Evolutionary conservation across 1,140 invertebrate species (phyloP).

Genomic region (Drosophila ficusphila): DNA sequence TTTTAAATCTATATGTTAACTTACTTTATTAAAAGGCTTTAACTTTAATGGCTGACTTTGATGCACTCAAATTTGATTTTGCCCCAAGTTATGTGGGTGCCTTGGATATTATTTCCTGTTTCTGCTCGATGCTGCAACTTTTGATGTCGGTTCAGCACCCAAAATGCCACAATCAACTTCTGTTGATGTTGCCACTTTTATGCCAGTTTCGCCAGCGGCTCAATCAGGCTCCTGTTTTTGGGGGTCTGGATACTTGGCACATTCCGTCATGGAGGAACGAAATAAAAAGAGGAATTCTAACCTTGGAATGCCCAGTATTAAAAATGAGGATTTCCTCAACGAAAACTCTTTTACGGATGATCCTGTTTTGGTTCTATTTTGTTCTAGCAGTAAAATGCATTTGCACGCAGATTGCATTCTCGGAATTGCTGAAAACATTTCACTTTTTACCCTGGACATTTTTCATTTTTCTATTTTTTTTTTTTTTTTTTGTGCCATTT

Average conservation of each 20-base stretch:
- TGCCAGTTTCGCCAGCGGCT: not conserved
- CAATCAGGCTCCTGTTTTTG: not conserved
- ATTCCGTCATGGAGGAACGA: constrained; percentile 10
- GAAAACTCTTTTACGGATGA: constrained; percentile 15
- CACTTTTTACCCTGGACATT: not conserved
- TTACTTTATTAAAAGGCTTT: too few species aligned
- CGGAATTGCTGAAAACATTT: constrained; percentile 25
- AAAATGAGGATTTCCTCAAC: constrained; percentile 26
- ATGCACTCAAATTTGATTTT: too few species aligned
- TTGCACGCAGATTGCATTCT: constrained; percentile 37
- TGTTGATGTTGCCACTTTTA: not conserved
- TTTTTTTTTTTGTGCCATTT: not conserved
- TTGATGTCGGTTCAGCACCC: too few species aligned
- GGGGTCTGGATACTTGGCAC: constrained; percentile 9
- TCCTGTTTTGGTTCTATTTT: constrained; percentile 2
- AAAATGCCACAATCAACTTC: too few species aligned
- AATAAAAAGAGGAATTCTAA: constrained; percentile 15
- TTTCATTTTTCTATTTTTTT: not conserved
- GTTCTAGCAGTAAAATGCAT: constrained; percentile 34
- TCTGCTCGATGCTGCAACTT: not conserved
- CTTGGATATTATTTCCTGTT: not conserved
- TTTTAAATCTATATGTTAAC: too few species aligned
- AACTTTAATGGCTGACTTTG: too few species aligned
- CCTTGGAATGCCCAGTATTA: constrained; percentile 19
- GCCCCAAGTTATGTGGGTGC: too few species aligned